These are phyloP conservation scores for Propithecus perrieri DNA, from an alignment of 2,797 vertebrate species.

Conservation along the genomic window DNA sequence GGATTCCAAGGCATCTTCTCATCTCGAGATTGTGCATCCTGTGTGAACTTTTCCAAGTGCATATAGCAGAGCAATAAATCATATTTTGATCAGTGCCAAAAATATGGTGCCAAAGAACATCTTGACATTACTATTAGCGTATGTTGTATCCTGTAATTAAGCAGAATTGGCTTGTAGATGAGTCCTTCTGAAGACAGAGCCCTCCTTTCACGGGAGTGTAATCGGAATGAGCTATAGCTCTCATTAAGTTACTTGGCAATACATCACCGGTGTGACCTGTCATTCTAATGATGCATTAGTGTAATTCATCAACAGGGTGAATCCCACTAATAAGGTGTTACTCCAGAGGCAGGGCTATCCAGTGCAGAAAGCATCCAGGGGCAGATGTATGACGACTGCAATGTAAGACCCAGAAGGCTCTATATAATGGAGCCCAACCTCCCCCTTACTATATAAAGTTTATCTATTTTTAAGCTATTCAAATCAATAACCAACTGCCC, in stretches of 20 bases:
- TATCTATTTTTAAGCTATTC: constrained; percentile 52
- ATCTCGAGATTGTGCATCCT: neutral
- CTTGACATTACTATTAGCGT: constrained; percentile 57
- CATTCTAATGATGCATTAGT: constrained; percentile 85
- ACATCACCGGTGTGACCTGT: constrained; percentile 82
- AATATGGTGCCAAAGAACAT: neutral
- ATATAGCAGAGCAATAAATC: constrained; percentile 50
- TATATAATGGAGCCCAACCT: neutral
- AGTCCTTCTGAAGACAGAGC: constrained; percentile 65
- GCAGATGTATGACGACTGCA: constrained; percentile 56
- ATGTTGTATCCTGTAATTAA: constrained; percentile 62
- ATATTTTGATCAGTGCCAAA: constrained; percentile 72
- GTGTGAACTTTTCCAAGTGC: neutral
- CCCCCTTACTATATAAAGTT: neutral
- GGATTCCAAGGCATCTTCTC: constrained; percentile 3
- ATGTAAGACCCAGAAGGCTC: neutral
- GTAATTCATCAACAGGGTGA: constrained; percentile 83
- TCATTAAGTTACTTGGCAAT: constrained; percentile 83
- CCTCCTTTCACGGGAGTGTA: constrained; percentile 65
- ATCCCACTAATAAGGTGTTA: constrained; percentile 82
- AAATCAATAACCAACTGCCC: neutral
- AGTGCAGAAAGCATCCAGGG: constrained; percentile 62
- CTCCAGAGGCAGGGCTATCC: constrained; percentile 72
- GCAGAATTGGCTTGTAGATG: constrained; percentile 59
- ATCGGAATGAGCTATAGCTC: constrained; percentile 81